Base-by-base conservation (phyloP, 2,888 invertebrate genomes). In the Taphrorychus bicolor region DNA sequence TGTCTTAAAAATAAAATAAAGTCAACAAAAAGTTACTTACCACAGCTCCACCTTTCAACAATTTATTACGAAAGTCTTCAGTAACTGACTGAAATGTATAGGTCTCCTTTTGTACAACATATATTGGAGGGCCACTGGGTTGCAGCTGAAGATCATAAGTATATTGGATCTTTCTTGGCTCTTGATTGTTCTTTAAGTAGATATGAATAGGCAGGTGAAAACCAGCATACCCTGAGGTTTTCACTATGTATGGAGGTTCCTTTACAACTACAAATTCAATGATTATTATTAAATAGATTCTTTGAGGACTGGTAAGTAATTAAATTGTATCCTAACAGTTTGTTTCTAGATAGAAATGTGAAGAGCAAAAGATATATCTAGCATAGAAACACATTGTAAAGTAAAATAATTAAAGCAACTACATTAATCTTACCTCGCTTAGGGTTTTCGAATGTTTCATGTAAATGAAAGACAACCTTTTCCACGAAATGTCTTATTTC, bases 181-280 rank as follows among this genome's bases (percentile, higher is more conserved):
- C 95, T 81, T 94, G 94, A 80, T 92, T 92, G 81, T 93, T 96
- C 75, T 90, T 92, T 73, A 95, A 85, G 81, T 93, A 91, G 73
- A 98, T 91, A 78, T 97, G 95, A 76, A 98, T 95, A 0, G 93
- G 92, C 67, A 98, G 85, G 53, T 88, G 86, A 81, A 98, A 98
- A 24, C 97, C 95, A 67, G 96, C 97, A 86, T 98, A 98, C 4
- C 98, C 97, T n/a, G 94, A 93, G 81, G 97, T 97, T 75, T 91
- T 91, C 23, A 98, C 88, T 56, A 88, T 84, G 83, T 93, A 98
- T 2, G 97, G 97, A 57, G 97, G 95, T 73, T 95, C 94, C 79
- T 94, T 95, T 2, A 94, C 85, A 75, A 92, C 95, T 95, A 85
- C 56, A 89, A 88, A 61, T 17, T 49, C 53, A 48, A 61, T 61